These are phyloP conservation scores for Epinotia brunnichana DNA, from an alignment of 2,888 invertebrate species.

Conservation along the genomic window DNA sequence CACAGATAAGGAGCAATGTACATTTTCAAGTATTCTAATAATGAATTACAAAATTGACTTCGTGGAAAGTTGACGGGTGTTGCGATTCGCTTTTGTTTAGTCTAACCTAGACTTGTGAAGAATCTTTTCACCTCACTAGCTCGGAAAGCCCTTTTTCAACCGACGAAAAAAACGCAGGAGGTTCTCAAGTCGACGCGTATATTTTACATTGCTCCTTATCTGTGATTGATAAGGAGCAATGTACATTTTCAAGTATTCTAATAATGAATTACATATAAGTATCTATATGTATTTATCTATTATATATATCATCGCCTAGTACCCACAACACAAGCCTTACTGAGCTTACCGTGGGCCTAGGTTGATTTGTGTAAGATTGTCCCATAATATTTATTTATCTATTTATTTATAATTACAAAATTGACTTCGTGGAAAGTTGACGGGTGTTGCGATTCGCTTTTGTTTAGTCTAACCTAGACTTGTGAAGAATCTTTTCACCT, in stretches of 20 bases:
- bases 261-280: constrained; percentile 61
- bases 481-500: neutral
- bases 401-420: constrained; percentile 61
- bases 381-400: too few relatives aligned
- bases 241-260: constrained; percentile 63
- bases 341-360: too few relatives aligned
- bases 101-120: neutral
- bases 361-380: too few relatives aligned
- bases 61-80: constrained; percentile 46
- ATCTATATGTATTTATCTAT: too few relatives aligned
- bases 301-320: too few relatives aligned
- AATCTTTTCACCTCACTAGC: too few relatives aligned
- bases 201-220: too few relatives aligned
- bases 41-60: constrained; percentile 56
- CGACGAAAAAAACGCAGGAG: too few relatives aligned
- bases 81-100: constrained; percentile 18
- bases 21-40: constrained; percentile 62
- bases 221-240: constrained; percentile 52
- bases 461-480: constrained; percentile 16
- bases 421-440: constrained; percentile 46
- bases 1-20: constrained; percentile 55
- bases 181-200: too few relatives aligned
- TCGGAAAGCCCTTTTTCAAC: too few relatives aligned
- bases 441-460: constrained; percentile 40
- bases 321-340: too few relatives aligned